phyloP scores from a whole-genome alignment of 1,140 invertebrate species.

The Hormaphis cornu region DNA sequence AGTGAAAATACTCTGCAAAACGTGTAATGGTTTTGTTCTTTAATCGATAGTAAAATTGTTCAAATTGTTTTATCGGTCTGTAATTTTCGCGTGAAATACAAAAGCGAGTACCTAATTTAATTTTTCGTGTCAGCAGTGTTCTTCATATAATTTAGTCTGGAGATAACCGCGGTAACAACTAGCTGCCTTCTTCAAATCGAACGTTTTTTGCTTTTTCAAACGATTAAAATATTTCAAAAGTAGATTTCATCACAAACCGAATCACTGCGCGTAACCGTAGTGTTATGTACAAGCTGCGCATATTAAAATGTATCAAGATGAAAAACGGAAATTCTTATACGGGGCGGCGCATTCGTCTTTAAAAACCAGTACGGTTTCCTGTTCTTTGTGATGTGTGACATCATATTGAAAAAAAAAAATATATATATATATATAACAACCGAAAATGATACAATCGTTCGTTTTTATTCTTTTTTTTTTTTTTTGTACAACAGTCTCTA shows the following conservation, averaged over 20 bases:
- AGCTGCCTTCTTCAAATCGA: too few relatives aligned
- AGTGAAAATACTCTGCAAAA: too few relatives aligned
- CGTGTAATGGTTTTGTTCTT: too few relatives aligned
- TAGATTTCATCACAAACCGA: conserved; percentile 1
- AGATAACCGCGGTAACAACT: too few relatives aligned
- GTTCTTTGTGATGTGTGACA: not conserved
- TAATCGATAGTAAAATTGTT: too few relatives aligned
- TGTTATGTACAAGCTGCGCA: too few relatives aligned
- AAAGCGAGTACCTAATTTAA: too few relatives aligned
- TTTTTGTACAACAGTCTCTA: not conserved
- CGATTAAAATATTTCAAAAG: not conserved
- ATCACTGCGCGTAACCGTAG: not conserved
- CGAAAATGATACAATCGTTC: conserved; percentile 26
- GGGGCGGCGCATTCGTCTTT: not conserved
- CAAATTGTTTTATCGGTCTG: too few relatives aligned
- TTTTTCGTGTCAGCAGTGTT: too few relatives aligned
- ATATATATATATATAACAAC: not conserved
- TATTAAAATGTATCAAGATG: not conserved
- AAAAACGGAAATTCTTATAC: conserved; percentile 19
- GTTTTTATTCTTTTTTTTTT: not conserved
- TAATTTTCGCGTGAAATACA: too few relatives aligned
- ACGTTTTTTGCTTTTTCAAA: too few relatives aligned
- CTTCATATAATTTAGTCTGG: too few relatives aligned
- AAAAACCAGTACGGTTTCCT: conserved; percentile 26
- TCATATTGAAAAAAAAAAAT: not conserved